These are phyloP conservation scores for Vanessa atalanta DNA, from an alignment of 1,140 invertebrate species.

Conservation along the genomic window DNA sequence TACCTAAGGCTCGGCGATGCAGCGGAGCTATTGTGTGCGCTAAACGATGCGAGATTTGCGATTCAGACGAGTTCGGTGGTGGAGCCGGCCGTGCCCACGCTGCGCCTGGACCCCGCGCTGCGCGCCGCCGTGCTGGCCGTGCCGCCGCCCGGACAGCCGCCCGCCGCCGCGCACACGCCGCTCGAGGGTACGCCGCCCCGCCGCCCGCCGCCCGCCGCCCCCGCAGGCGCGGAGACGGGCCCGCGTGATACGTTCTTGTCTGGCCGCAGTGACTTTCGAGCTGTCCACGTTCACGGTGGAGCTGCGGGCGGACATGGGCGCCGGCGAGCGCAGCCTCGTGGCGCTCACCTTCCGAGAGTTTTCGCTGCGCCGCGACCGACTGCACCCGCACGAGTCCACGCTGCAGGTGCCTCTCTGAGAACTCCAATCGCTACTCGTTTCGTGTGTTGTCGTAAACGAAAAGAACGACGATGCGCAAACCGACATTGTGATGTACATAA, in stretches of 20 bases:
- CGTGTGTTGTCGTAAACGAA: no score
- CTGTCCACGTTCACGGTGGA: constrained; percentile 87
- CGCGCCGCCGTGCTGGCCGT: constrained; percentile 73
- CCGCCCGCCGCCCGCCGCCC: no score
- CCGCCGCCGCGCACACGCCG: constrained; percentile 44
- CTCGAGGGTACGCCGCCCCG: constrained; percentile 37
- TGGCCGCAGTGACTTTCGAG: constrained; percentile 84
- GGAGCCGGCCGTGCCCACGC: constrained; percentile 71
- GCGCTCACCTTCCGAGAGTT: constrained; percentile 92
- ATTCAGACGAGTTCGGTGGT: constrained; percentile 39
- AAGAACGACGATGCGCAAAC: no score
- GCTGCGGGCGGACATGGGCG: constrained; percentile 84
- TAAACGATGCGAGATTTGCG: not conserved
- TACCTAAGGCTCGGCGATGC: no score
- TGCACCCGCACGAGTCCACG: constrained; percentile 84
- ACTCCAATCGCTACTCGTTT: not conserved
- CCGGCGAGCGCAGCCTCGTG: constrained; percentile 86
- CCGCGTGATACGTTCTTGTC: not conserved
- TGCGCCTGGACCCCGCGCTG: constrained; percentile 83
- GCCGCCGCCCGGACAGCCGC: constrained; percentile 47
- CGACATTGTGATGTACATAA: not conserved
- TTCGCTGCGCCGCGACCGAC: constrained; percentile 86
- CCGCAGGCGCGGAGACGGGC: no score
- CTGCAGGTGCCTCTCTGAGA: constrained; percentile 80
- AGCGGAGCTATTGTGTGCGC: not conserved